Base-by-base conservation (phyloP, 2,113 vertebrate species). In the Strix uralensis region DNA sequence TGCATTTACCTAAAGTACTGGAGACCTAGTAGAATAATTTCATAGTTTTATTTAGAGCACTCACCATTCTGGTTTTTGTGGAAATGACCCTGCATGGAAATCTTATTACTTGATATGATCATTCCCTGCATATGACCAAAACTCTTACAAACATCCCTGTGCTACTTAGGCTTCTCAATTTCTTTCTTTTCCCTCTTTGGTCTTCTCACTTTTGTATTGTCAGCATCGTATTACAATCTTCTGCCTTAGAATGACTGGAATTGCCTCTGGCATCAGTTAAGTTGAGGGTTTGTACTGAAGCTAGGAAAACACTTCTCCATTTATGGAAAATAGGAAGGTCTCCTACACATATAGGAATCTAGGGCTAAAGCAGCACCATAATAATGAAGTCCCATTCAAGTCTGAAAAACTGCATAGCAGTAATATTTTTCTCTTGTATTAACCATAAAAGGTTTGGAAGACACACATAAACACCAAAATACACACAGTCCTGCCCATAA, bases 401-500 rank as follows among this genome's bases (percentile, higher is more conserved):
- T 14, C 32, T 63, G 47, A 32, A 46, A 72, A 69, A 12, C 7
- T 22, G 17, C 47, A 32, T 0, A 69, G 22, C 36, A 72, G 9
- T 7, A 5, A 11, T n/a, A 4, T 49, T 8, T 65, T 65, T 26
- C 11, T 20, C 21, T 67, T 59, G 21, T 16, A 72, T 36, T 66
- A 88, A 62, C 7, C 13, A 7, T 1, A 4, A 34, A 7, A 13
- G 7, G 4, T 62, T 58, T 84, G 26, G 26, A 81, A 71, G 23
- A 42, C 21, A 66, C 11, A 61, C 22, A 62, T 5, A n/a, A 22
- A 18, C 44, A 26, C 10, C 32, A 42, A 67, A 92, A 51, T n/a
- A 32, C 19, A 73, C 12, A 42, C 3, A 34, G 51, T 20, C 15
- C 51, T 7, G 2, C 14, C 16, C 10, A 2, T 2, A 2, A 22